Evolutionary conservation across 2,113 vertebrate genomes (phyloP).

Genomic region (Colistium nudipinnis): DNA sequence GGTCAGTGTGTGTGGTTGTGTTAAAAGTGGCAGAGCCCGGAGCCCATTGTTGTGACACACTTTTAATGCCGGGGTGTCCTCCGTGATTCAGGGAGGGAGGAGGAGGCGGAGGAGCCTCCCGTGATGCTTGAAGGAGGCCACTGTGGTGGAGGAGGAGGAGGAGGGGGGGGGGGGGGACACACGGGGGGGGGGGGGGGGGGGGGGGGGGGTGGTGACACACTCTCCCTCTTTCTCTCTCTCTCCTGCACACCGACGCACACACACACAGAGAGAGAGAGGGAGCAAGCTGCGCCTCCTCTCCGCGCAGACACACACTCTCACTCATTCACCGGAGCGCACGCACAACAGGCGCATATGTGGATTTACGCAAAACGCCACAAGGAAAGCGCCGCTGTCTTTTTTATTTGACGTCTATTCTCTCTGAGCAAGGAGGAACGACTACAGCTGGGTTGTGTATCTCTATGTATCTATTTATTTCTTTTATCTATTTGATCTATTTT

Average conservation of each 20-base stretch:
- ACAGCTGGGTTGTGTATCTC: background rate
- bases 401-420: background rate
- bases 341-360: slow-evolving; percentile 58
- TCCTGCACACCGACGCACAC: background rate
- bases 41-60: slow-evolving; percentile 82
- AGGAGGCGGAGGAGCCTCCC: slow-evolving; percentile 40
- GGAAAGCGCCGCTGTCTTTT: slow-evolving; percentile 6
- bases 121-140: slow-evolving; percentile 75
- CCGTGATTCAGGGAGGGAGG: slow-evolving; percentile 4
- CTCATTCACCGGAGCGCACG: slow-evolving; percentile 50
- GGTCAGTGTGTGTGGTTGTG: slow-evolving; percentile 40
- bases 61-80: slow-evolving; percentile 65
- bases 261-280: slow-evolving; percentile 7
- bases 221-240: slow-evolving; percentile 11
- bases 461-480: slow-evolving; percentile 35
- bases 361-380: slow-evolving; percentile 57
- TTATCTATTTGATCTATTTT: background rate
- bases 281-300: slow-evolving; percentile 72
- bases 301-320: slow-evolving; percentile 50
- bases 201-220: slow-evolving; percentile 72
- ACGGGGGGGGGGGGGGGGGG: slow-evolving; percentile 25
- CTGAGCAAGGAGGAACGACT: background rate
- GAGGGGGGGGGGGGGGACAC: slow-evolving; percentile 48
- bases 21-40: slow-evolving; percentile 41
- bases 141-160: slow-evolving; percentile 75